Percentiles rank a stretch among this genome's conserved stretches.
These are phyloP conservation scores for Tichodroma muraria DNA, from an alignment of 2,113 vertebrate genomes.

Conservation along the genomic window DNA sequence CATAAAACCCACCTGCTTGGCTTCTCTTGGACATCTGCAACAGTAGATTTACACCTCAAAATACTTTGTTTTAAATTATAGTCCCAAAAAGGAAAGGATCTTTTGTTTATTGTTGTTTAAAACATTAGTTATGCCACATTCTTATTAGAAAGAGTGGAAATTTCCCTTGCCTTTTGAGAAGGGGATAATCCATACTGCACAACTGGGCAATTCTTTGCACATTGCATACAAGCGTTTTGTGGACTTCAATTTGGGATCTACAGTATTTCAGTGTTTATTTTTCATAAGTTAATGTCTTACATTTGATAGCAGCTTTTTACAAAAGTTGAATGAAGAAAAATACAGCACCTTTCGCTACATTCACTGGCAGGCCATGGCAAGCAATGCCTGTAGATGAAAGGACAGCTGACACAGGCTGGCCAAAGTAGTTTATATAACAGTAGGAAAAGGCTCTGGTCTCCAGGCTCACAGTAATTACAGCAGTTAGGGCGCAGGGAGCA, in stretches of 20 bases:
- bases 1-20: background rate
- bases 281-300: background rate
- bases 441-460: background rate
- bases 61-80: background rate
- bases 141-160: background rate
- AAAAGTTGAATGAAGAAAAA: background rate
- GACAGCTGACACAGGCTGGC: background rate
- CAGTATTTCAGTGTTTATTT: background rate
- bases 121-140: background rate
- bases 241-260: background rate
- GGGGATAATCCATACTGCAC: background rate
- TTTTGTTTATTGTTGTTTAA: background rate
- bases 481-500: background rate
- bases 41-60: background rate
- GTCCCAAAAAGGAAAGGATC: background rate
- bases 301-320: background rate
- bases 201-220: background rate
- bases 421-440: background rate
- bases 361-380: background rate
- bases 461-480: background rate
- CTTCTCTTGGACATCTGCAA: background rate
- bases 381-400: background rate
- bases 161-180: background rate
- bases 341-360: background rate
- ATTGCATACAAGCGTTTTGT: background rate